These are phyloP conservation scores for Tipula lateralis DNA, from an alignment of 2,888 invertebrate species.

Conservation along the genomic window DNA sequence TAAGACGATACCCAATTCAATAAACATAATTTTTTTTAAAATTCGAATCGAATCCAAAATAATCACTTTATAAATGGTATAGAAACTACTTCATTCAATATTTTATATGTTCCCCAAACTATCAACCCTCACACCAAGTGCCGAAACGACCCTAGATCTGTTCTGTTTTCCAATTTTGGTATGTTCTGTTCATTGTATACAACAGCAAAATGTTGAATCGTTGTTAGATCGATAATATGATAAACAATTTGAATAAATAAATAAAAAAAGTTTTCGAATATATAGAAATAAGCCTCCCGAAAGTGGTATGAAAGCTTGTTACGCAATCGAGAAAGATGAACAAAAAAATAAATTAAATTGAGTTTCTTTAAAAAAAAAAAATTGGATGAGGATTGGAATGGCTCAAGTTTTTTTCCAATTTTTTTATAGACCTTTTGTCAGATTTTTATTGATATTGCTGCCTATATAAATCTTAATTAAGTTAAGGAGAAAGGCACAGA, in stretches of 20 bases:
- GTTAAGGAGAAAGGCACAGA: neutral
- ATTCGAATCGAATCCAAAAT: neutral
- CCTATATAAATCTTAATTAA: neutral
- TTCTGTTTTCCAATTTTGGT: neutral
- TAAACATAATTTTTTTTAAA: neutral
- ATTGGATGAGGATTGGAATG: neutral
- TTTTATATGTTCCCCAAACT: neutral
- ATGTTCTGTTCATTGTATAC: neutral
- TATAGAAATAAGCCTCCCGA: neutral
- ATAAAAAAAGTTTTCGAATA: neutral
- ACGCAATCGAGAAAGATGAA: neutral
- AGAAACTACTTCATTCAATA: neutral
- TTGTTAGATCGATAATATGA: conserved; percentile 11
- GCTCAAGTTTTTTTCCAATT: neutral
- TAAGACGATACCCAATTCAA: neutral
- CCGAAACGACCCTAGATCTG: neutral
- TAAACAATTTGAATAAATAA: neutral
- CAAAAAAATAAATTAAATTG: neutral
- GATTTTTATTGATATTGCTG: neutral
- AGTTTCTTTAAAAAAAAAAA: neutral
- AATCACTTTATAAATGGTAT: conserved; percentile 7
- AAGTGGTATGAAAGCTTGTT: neutral
- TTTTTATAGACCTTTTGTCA: neutral
- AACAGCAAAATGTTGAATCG: neutral
- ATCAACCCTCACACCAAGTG: neutral